phyloP scores from a whole-genome alignment of 1,140 invertebrate species.

The Pararge aegeria region DNA sequence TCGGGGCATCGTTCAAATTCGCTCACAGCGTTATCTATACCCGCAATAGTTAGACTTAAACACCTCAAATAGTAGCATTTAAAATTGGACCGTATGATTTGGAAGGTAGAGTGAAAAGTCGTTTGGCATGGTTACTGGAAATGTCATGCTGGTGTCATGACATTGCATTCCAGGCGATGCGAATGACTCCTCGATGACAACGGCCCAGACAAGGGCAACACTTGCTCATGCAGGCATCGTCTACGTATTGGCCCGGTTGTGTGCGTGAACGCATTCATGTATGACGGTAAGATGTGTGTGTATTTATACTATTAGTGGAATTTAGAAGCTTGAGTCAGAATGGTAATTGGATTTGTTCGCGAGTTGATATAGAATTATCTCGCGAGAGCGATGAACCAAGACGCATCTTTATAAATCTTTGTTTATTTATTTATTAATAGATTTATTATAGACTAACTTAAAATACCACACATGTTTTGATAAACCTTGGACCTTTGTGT shows the following conservation, averaged over 20 bases:
- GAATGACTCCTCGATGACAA: constrained; percentile 73
- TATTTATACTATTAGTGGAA: constrained; percentile 27
- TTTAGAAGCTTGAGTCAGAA: constrained; percentile 21
- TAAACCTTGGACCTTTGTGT: too few species aligned
- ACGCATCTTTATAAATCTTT: too few species aligned
- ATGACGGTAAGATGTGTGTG: constrained; percentile 1
- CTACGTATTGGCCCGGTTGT: constrained; percentile 30
- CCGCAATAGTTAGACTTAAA: constrained; percentile 27
- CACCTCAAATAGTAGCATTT: background rate
- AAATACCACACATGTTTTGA: too few species aligned
- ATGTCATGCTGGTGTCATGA: constrained; percentile 59
- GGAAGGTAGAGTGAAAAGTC: constrained; percentile 21
- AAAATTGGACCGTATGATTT: constrained; percentile 25
- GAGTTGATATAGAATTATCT: constrained; percentile 15
- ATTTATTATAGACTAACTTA: too few species aligned
- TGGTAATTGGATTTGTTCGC: constrained; percentile 7
- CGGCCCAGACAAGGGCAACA: constrained; percentile 75
- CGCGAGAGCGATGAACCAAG: constrained; percentile 10
- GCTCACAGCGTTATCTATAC: constrained; percentile 18
- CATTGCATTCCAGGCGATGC: constrained; percentile 73
- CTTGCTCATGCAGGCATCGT: constrained; percentile 52
- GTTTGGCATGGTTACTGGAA: constrained; percentile 25
- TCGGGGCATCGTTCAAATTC: constrained; percentile 50
- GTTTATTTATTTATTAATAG: too few species aligned
- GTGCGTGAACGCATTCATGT: constrained; percentile 13